Evolutionary conservation across 2,888 invertebrate species (phyloP).

Genomic region (Mythimna impura): DNA sequence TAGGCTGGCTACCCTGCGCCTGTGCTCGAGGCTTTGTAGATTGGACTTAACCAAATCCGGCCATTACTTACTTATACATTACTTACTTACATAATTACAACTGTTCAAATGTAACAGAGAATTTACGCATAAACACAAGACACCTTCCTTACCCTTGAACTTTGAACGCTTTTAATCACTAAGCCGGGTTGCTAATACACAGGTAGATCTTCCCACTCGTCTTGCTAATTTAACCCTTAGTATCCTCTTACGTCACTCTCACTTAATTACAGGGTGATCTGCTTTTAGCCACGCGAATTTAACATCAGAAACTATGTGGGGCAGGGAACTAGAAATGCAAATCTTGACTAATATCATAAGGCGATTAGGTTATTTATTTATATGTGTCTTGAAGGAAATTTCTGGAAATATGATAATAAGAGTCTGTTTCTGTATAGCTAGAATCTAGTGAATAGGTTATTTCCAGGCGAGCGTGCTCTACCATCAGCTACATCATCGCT

Average conservation of each 20-base stretch:
- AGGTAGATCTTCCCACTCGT: constrained; percentile 32
- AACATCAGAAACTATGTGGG: background rate
- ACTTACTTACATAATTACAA: too few species aligned
- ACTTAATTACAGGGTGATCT: constrained; percentile 27
- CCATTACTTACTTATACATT: too few species aligned
- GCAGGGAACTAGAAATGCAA: background rate
- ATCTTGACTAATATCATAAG: background rate
- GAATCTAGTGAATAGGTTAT: too few species aligned
- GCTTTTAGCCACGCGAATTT: constrained; percentile 25
- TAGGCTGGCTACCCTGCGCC: too few species aligned
- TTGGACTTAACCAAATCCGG: too few species aligned
- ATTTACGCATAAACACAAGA: constrained; percentile 11
- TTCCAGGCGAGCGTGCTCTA: too few species aligned
- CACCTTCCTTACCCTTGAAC: constrained; percentile 34
- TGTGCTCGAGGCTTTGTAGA: too few species aligned
- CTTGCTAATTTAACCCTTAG: constrained; percentile 43
- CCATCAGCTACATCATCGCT: too few species aligned
- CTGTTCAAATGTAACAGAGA: constrained; percentile 1
- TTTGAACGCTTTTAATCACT: constrained; percentile 38
- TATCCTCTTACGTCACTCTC: constrained; percentile 32
- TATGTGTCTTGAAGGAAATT: too few species aligned
- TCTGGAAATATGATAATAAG: too few species aligned
- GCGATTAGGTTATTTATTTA: background rate
- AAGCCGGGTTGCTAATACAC: constrained; percentile 40
- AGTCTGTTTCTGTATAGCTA: too few species aligned